phyloP scores from a whole-genome alignment of 2,113 vertebrate species.

The Cisticola juncidis region DNA sequence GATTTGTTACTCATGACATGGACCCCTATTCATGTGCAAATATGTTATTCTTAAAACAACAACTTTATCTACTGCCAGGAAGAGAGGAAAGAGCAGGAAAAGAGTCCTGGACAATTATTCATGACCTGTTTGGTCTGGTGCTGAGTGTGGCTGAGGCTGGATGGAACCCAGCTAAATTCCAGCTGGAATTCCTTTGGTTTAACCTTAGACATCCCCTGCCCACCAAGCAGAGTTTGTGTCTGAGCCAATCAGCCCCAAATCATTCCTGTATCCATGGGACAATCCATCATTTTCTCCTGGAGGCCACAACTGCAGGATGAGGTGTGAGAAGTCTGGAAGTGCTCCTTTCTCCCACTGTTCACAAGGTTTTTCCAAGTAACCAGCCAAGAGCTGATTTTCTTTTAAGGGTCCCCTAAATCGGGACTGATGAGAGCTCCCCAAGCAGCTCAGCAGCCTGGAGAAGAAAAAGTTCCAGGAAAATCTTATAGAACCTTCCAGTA shows the following conservation, averaged over 20 bases:
- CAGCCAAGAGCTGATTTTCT: accelerated
- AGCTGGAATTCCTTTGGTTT: neutral
- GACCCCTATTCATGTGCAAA: neutral
- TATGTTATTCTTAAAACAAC: neutral
- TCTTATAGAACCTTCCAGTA: neutral
- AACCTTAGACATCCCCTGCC: neutral
- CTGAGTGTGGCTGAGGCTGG: accelerated
- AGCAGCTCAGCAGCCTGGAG: neutral
- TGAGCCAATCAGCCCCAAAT: neutral
- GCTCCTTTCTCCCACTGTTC: neutral
- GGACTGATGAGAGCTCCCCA: neutral
- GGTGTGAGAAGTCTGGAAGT: neutral
- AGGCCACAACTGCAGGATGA: neutral
- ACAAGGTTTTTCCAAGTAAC: neutral
- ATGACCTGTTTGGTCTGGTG: neutral
- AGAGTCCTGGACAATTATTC: neutral
- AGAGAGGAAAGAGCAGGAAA: neutral
- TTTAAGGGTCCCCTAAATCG: neutral
- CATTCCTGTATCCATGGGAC: neutral
- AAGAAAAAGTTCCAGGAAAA: neutral
- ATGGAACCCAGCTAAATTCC: neutral
- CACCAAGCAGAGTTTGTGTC: neutral
- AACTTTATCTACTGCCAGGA: neutral
- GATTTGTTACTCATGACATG: neutral
- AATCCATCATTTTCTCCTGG: neutral